Evolutionary conservation across 1,140 invertebrate species (phyloP).

Genomic region (Drosophila mojavensis): DNA sequence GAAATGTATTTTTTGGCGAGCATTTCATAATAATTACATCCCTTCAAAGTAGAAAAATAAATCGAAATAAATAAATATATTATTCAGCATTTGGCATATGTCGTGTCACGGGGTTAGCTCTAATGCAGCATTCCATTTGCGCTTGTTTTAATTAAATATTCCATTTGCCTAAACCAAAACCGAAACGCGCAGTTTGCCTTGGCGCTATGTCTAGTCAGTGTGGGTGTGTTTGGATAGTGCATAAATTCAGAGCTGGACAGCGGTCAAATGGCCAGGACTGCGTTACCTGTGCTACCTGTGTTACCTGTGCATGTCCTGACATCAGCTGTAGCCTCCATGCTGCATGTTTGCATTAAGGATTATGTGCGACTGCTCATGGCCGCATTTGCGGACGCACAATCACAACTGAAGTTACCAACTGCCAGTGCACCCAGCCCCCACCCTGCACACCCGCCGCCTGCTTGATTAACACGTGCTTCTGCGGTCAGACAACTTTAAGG

Average conservation of each 20-base stretch:
- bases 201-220: slow-evolving; percentile 6
- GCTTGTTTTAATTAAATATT: slow-evolving; percentile 83
- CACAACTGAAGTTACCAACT: slow-evolving; percentile 8
- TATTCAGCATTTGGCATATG: too few relatives aligned
- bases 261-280: slow-evolving; percentile 33
- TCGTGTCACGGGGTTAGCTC: slow-evolving; percentile 11
- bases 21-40: too few relatives aligned
- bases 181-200: slow-evolving; percentile 57
- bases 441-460: not conserved
- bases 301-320: not conserved
- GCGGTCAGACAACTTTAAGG: slow-evolving; percentile 45
- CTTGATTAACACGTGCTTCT: slow-evolving; percentile 42
- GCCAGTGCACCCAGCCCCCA: not conserved
- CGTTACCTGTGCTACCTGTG: slow-evolving; percentile 15
- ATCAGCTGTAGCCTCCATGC: slow-evolving; percentile 18
- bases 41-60: too few relatives aligned
- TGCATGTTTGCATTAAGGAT: slow-evolving; percentile 66
- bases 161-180: slow-evolving; percentile 77
- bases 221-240: slow-evolving; percentile 29
- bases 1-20: too few relatives aligned
- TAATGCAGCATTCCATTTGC: slow-evolving; percentile 40
- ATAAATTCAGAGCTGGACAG: slow-evolving; percentile 49
- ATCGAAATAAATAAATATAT: too few relatives aligned
- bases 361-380: slow-evolving; percentile 49
- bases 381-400: slow-evolving; percentile 33